Conservation (phyloP, 2,113 vertebrate genomes). For the Phodopus roborovskii region DNA sequence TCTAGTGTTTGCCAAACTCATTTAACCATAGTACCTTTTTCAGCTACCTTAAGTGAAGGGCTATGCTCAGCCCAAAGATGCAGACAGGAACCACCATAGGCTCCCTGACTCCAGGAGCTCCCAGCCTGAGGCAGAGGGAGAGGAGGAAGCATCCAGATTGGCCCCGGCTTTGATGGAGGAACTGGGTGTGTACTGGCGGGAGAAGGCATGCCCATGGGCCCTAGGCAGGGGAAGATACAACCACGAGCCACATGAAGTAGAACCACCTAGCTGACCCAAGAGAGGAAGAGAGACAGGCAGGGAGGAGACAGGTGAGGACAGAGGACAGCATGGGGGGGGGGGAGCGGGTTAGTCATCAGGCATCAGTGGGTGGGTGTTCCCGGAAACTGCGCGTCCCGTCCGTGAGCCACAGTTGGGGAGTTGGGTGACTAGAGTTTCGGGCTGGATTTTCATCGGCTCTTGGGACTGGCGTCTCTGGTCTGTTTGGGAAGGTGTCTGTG, state of each 20-base stretch:
- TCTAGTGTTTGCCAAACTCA: not conserved
- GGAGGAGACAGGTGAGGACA: not conserved
- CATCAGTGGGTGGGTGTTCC: slow-evolving; percentile 52
- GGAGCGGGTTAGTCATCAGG: slow-evolving; percentile 77
- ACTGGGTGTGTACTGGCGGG: not conserved
- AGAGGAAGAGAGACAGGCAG: slow-evolving; percentile 24
- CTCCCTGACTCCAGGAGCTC: not conserved
- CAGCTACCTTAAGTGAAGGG: not conserved
- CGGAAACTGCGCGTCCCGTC: slow-evolving; percentile 48
- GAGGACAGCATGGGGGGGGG: not conserved
- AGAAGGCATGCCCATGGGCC: not conserved
- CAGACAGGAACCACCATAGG: not conserved
- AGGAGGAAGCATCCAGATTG: not conserved
- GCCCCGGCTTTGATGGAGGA: not conserved
- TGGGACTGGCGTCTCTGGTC: not conserved
- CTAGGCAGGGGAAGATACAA: not conserved
- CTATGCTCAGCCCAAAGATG: not conserved
- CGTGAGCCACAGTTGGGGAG: not conserved
- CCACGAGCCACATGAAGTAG: not conserved
- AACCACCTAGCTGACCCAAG: not conserved
- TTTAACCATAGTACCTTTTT: not conserved
- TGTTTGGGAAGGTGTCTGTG: not conserved
- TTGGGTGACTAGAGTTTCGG: not conserved
- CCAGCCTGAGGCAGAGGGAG: not conserved
- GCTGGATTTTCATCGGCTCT: not conserved